phyloP scores from a whole-genome alignment of 2,888 invertebrate species.

The Leptura quadrifasciata region DNA sequence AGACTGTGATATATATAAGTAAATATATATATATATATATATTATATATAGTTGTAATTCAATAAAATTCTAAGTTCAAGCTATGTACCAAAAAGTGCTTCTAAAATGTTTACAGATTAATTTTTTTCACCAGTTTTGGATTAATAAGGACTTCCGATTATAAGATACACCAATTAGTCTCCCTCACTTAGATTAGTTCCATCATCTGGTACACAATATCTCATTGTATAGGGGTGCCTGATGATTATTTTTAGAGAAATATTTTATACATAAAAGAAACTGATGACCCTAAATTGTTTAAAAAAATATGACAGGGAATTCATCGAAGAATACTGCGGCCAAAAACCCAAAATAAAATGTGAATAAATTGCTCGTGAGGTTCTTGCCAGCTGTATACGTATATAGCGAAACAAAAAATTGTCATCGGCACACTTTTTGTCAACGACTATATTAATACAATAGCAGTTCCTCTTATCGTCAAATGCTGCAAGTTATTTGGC shows the following conservation, averaged over 20 bases:
- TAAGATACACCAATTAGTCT: conserved; percentile 36
- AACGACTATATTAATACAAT: too few species aligned
- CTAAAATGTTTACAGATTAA: conserved; percentile 36
- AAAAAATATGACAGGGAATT: not conserved
- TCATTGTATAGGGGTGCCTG: conserved; percentile 29
- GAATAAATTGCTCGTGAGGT: too few species aligned
- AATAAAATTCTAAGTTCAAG: conserved; percentile 40
- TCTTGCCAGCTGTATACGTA: too few species aligned
- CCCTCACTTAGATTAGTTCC: conserved; percentile 37
- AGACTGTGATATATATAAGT: conserved; percentile 50
- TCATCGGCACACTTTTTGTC: too few species aligned
- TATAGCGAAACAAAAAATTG: too few species aligned
- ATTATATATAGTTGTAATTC: conserved; percentile 38
- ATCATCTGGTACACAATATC: conserved; percentile 36
- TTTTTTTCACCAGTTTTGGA: conserved; percentile 33
- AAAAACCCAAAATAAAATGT: too few species aligned
- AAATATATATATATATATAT: conserved; percentile 26
- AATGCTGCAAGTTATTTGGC: too few species aligned
- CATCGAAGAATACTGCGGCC: too few species aligned
- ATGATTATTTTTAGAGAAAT: conserved; percentile 1
- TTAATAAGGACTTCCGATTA: conserved; percentile 40
- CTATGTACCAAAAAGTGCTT: conserved; percentile 42
- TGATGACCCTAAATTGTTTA: conserved; percentile 2
- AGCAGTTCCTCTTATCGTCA: too few species aligned
- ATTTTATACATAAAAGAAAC: conserved; percentile 8